Percentiles rank a stretch among this genome's conserved stretches.
These are phyloP conservation scores for Babyrousa celebensis DNA, from an alignment of 2,797 vertebrate genomes.

Conservation along the genomic window DNA sequence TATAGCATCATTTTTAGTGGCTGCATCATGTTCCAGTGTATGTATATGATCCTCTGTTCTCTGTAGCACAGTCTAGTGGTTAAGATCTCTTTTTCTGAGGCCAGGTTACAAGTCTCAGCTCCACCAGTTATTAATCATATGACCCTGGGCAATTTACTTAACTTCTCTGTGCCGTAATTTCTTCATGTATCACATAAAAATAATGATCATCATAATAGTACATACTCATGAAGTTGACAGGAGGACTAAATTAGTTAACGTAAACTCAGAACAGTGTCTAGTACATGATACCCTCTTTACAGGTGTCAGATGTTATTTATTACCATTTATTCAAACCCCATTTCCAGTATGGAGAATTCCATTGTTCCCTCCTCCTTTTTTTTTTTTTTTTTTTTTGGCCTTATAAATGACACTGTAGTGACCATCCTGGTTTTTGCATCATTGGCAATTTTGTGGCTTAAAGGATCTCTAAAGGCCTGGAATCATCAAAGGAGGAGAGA, in stretches of 20 bases:
- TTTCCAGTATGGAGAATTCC: not conserved
- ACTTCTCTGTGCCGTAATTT: slow-evolving; percentile 29
- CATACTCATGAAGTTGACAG: not conserved
- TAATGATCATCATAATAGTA: not conserved
- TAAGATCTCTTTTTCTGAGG: not conserved
- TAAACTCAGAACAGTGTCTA: not conserved
- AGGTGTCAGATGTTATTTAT: not conserved
- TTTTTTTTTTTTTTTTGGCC: not conserved
- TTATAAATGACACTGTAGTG: slow-evolving; percentile 21
- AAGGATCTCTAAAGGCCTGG: not conserved
- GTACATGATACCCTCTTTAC: not conserved
- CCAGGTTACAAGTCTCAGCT: not conserved
- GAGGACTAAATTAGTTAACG: slow-evolving; percentile 1
- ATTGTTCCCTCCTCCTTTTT: not conserved
- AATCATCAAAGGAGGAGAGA: not conserved
- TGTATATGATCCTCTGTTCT: not conserved
- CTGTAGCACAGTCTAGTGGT: not conserved
- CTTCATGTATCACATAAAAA: not conserved
- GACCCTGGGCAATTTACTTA: not conserved
- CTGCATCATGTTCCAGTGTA: not conserved
- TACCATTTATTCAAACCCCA: not conserved
- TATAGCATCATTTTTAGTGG: not conserved
- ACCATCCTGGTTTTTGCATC: not conserved
- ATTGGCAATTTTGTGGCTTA: not conserved
- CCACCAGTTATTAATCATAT: not conserved